Evolutionary conservation across 2,888 invertebrate species (phyloP), one percentile per base, ranked within the genome.

Genomic region (Agonopterix alstromeriana): DNA sequence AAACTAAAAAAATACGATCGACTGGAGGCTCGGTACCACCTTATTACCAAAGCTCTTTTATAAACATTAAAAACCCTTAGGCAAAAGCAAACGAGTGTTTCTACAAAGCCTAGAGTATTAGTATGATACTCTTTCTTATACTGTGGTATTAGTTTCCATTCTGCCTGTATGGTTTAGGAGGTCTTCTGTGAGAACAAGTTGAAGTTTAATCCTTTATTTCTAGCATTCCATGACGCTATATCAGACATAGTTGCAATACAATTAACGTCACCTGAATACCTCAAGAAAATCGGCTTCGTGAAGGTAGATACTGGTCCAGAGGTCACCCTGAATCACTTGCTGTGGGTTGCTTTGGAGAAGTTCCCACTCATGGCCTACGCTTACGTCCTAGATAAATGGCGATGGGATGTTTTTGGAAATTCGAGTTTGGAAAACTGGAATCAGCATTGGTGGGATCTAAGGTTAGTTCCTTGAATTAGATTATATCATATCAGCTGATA

Each of bases 181-280:
- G 27, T 27, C 10, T 41, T 41, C 2, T 11, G 10, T 41, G 8
- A 10, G 0, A 7, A 41, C 14, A 1, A 12, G 27, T 27, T 27
- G 27, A 17, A 17, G n/a, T n/a, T n/a, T 27, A 5, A 27, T 27
- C 27, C 7, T 27, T 27, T 27, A 5, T 43, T 69, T 63, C 10
- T 72, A 90, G 92, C 91, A 54, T 92, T 92, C 61, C 92, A 92
- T 67, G 92, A 92, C 67, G 92, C 92, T 35, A 82, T 93, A 46
- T 92, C 92, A 0, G 92, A 92, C 56, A 90, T 91, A 14, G 85
- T 92, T 9, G 90, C 92, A 5, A 69, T 92, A 11, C 92, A 92
- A 42, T 77, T 91, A 42, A 82, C 87, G n/a, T 84, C 88, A 10
- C 90, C 91, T 0, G 71, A 82, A 35, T 86, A 90, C 63, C 67